Base-by-base conservation (phyloP, 2,888 invertebrate species). In the Drosophila vallismaia region DNA sequence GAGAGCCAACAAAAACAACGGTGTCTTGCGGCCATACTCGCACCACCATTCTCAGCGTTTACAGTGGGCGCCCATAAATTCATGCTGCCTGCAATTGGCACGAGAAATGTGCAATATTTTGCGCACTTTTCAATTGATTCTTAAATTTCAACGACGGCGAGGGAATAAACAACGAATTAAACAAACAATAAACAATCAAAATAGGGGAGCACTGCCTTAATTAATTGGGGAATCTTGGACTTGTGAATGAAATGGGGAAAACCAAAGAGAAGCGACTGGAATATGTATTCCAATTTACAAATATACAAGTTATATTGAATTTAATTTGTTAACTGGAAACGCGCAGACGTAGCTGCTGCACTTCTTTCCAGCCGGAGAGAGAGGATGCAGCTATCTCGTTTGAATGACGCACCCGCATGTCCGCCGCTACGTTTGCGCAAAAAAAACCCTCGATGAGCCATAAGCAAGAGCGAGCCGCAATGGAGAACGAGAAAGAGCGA, bases 391-490 rank as follows among this genome's bases (percentile, higher is more conserved):
- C 19, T 19, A 19, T 19, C 19, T 19, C 19, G 19, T 19, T 19
- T 19, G 19, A 19, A 36, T 29, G 56, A 48, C 46, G 42, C 57
- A 57, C 57, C 57, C 57, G 50, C 57, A 57, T 57, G 44, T 36
- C 31, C 26, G 38, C 44, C 31, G 40, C 75, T 29, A 58, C 51
- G 33, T 53, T 36, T 58, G 69, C 51, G 51, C 54, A 58, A 58
- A 33, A 44, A 40, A 12, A 38, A 19, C 4, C 38, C 33, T 3
- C 33, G 12, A 3, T 14, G 7, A 14, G 19, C 19, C 19, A 19
- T 19, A 19, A 19, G 19, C 19, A 12, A 31, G 14, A 46, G 29
- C 2, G 29, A 31, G 54, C 7, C 7, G 57, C 31, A 29, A 31
- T 36, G 31, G 40, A n/a, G 40, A n/a, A 40, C 29, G 46, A 28